Base-by-base conservation (phyloP, 2,797 vertebrate genomes). In the Antrozous pallidus region DNA sequence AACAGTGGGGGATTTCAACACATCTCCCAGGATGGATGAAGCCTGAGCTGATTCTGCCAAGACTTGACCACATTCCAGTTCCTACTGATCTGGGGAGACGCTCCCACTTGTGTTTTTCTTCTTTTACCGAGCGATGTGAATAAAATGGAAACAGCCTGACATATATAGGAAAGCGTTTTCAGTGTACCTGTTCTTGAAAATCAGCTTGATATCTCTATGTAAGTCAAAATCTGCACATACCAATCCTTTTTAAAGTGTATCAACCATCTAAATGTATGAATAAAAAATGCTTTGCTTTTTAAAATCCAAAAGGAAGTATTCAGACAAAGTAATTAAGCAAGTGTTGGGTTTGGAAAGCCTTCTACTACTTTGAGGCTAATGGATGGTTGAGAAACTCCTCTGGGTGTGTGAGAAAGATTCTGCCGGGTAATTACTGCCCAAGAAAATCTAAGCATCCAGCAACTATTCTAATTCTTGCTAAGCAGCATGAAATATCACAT, bases 351-450 rank as follows among this genome's bases (percentile, higher is more conserved):
- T 86, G 90, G 89, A 96, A 96, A 97, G 61, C 54, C 88, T 92
- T 83, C 74, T 87, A 91, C 1, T 45, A 97, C 95, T 97, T 96
- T 71, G 91, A 94, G 94, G 97, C 89, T 97, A 95, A 94, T 45
- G 92, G 96, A 98, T 96, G 96, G 92, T 92, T 97, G 96, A 97
- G 97, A 98, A 97, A 97, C 94, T 96, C 95, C 91, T 96, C 45
- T 95, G 88, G 94, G 69, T 80, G 67, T 94, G 94, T 95, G 95
- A 93, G 94, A 31, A 94, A 95, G 97, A 97, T 96, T 98, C 92
- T 93, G 92, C 91, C 96, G 96, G 94, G 95, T 98, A 97, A 98
- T 98, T 97, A 96, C 94, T 96, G 92, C 91, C 96, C 77, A 83
- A 93, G 96, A 97, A 96, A 93, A 94, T 58, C 65, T 87, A 92